Percentiles rank a stretch among this genome's conserved stretches.
These are phyloP conservation scores for Rhagologus leucostigma DNA, from an alignment of 2,113 vertebrate genomes.

Conservation along the genomic window DNA sequence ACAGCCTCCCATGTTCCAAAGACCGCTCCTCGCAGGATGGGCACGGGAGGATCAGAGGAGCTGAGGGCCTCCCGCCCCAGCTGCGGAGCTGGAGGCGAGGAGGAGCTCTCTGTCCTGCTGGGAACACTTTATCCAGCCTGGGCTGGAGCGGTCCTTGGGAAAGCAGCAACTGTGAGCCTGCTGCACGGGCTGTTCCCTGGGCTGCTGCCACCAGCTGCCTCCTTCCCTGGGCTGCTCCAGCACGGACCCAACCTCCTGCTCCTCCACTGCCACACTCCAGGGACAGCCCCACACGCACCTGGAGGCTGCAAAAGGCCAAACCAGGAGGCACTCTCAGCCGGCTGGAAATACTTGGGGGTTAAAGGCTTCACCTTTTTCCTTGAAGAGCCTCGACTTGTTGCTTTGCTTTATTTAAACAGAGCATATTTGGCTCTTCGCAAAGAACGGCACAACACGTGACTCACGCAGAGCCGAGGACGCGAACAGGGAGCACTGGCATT, in stretches of 20 bases:
- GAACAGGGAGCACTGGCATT: background rate
- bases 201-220: background rate
- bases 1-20: accelerated
- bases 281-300: background rate
- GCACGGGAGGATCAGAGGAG: background rate
- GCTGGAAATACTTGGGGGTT: background rate
- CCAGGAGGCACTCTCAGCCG: accelerated
- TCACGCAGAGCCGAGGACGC: background rate
- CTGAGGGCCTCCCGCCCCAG: background rate
- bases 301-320: background rate
- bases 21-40: background rate
- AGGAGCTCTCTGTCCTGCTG: background rate
- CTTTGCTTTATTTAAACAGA: background rate
- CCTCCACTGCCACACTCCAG: background rate
- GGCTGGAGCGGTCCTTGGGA: background rate
- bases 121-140: accelerated
- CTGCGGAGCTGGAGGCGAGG: background rate
- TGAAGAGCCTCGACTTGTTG: background rate
- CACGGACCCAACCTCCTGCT: background rate
- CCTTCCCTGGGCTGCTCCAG: background rate
- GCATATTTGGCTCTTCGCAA: background rate
- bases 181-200: accelerated
- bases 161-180: background rate
- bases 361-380: background rate
- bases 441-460: background rate